These are phyloP conservation scores for Labeo rohita DNA, from an alignment of 2,113 vertebrate genomes.

Conservation along the genomic window DNA sequence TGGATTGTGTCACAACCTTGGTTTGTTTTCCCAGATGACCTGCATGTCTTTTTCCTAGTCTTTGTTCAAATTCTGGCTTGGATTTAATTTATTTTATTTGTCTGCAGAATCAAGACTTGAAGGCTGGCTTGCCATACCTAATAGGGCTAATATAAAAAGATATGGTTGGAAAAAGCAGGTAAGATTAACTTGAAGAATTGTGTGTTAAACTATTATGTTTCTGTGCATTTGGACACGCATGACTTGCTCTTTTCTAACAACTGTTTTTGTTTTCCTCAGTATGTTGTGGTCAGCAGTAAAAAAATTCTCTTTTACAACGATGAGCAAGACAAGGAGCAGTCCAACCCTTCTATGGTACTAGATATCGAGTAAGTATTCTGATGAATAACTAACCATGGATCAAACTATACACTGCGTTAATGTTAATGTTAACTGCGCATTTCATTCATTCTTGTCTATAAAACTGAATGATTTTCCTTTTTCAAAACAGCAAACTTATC, in stretches of 20 bases:
- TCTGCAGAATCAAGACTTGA: constrained; percentile 93
- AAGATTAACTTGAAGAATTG: constrained; percentile 16
- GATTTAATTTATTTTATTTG: constrained; percentile 28
- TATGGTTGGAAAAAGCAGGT: constrained; percentile 99
- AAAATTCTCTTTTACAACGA: constrained; percentile 99
- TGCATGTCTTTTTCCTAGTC: constrained; percentile 64
- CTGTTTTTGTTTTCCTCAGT: constrained; percentile 76
- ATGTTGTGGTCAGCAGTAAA: constrained; percentile 99
- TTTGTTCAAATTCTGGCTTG: neutral
- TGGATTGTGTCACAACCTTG: constrained; percentile 34
- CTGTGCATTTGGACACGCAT: neutral
- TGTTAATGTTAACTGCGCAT: too few species aligned
- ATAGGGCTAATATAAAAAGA: constrained; percentile 94
- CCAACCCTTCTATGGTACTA: constrained; percentile 97
- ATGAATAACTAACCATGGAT: neutral
- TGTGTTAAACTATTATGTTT: neutral
- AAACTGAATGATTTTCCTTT: neutral
- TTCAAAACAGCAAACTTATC: constrained; percentile 88
- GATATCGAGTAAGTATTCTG: constrained; percentile 99
- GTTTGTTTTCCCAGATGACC: constrained; percentile 53
- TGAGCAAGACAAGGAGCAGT: constrained; percentile 96
- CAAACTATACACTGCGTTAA: neutral
- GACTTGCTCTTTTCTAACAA: neutral
- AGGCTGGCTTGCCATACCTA: constrained; percentile 97
- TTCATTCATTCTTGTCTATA: too few species aligned